These are phyloP conservation scores for Suncus etruscus DNA, from an alignment of 2,113 vertebrate species.

Conservation along the genomic window DNA sequence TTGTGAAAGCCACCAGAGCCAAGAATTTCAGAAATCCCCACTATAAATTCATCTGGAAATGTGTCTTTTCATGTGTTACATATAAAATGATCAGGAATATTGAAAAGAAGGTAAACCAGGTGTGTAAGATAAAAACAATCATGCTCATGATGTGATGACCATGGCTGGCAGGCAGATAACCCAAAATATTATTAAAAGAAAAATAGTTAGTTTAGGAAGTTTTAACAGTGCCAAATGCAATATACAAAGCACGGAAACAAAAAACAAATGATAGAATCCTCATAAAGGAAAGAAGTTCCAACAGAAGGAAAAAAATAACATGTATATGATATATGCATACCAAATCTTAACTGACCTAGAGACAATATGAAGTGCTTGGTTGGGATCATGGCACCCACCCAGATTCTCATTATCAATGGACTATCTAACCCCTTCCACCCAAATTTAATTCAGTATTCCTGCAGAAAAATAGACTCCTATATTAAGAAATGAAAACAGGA, in stretches of 20 bases:
- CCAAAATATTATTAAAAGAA: slow-evolving; percentile 61
- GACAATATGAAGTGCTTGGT: slow-evolving; percentile 71
- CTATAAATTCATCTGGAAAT: slow-evolving; percentile 64
- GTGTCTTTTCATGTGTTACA: not conserved
- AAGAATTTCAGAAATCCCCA: slow-evolving; percentile 54
- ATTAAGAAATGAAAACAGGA: slow-evolving; percentile 90
- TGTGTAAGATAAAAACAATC: slow-evolving; percentile 60
- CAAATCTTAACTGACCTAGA: slow-evolving; percentile 85
- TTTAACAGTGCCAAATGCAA: slow-evolving; percentile 67
- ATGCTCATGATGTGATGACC: slow-evolving; percentile 53
- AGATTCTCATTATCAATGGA: slow-evolving; percentile 72
- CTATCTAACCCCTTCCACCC: slow-evolving; percentile 83
- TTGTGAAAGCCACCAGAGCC: slow-evolving; percentile 51
- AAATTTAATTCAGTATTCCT: slow-evolving; percentile 80
- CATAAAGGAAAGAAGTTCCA: slow-evolving; percentile 60
- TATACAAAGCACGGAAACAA: slow-evolving; percentile 67
- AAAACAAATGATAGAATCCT: slow-evolving; percentile 59
- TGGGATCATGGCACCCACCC: slow-evolving; percentile 56
- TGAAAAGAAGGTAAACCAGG: slow-evolving; percentile 54
- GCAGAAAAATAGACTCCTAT: slow-evolving; percentile 84
- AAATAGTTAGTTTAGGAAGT: slow-evolving; percentile 63
- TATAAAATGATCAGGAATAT: slow-evolving; percentile 49
- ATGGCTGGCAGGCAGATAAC: slow-evolving; percentile 42
- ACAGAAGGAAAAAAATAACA: slow-evolving; percentile 60
- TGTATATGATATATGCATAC: slow-evolving; percentile 67